Percentiles rank a stretch among this genome's conserved stretches.
Evolutionary conservation across 1,140 invertebrate species (phyloP).

Genomic region (Solen grandis): DNA sequence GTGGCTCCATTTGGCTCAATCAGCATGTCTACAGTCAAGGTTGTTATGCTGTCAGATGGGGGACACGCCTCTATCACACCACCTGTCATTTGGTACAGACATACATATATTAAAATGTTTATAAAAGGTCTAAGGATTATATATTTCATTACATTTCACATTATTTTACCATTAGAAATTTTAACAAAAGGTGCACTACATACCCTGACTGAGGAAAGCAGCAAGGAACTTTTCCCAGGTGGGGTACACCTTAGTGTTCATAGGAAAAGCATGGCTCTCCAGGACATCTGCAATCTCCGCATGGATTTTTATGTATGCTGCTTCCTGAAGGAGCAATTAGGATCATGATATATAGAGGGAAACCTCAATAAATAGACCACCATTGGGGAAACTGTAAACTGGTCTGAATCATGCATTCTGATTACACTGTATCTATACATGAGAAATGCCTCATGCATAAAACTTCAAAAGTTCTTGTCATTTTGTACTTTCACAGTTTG

Average conservation of each 20-base stretch:
- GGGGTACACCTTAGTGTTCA: conserved; percentile 74
- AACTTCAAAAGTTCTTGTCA: too few species aligned
- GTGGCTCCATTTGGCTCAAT: conserved; percentile 78
- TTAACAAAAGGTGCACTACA: not conserved
- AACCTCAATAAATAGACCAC: conserved; percentile 2
- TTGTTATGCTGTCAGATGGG: conserved; percentile 79
- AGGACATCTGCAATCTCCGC: conserved; percentile 78
- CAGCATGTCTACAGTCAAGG: conserved; percentile 77
- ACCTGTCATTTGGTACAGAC: too few species aligned
- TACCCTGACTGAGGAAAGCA: conserved; percentile 79
- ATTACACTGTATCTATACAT: too few species aligned
- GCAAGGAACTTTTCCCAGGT: conserved; percentile 77
- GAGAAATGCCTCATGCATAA: too few species aligned
- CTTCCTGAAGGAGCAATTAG: conserved; percentile 72
- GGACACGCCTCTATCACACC: conserved; percentile 81
- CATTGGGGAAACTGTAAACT: not conserved
- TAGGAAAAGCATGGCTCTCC: conserved; percentile 66
- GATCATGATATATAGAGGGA: too few species aligned
- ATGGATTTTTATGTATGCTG: conserved; percentile 79
- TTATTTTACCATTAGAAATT: too few species aligned
- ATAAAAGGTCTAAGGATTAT: too few species aligned
- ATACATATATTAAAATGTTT: too few species aligned
- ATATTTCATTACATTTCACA: too few species aligned
- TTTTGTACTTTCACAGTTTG: too few species aligned
- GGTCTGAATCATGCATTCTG: too few species aligned